Conservation (phyloP, 2,113 vertebrate genomes). For the Hippocampus mohnikei region DNA sequence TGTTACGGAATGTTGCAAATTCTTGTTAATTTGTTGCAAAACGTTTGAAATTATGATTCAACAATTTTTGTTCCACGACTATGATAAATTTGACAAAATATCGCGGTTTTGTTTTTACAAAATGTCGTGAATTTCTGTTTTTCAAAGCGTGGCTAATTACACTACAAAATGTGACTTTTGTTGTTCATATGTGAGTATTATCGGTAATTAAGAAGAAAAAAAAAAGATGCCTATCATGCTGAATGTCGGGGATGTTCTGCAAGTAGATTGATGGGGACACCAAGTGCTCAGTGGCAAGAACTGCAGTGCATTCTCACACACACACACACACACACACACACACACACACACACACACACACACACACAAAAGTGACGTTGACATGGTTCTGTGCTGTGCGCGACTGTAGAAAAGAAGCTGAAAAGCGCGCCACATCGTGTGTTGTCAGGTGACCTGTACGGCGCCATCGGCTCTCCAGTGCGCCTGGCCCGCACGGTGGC, state of each 20-base stretch:
- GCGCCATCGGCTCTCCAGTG: slow-evolving; percentile 93
- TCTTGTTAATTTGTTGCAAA: no score
- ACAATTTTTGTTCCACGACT: no score
- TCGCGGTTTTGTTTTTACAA: no score
- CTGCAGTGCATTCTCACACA: slow-evolving; percentile 5
- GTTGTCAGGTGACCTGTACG: slow-evolving; percentile 87
- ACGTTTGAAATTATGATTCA: no score
- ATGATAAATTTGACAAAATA: no score
- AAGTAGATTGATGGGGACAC: slow-evolving; percentile 32
- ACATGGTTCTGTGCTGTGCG: neutral
- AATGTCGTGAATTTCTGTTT: no score
- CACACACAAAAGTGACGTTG: neutral
- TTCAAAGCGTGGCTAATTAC: no score
- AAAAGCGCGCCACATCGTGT: neutral
- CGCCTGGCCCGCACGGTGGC: slow-evolving; percentile 90
- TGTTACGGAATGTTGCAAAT: no score
- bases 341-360: no score
- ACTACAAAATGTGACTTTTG: no score
- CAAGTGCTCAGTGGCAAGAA: slow-evolving; percentile 37
- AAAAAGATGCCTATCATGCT: neutral
- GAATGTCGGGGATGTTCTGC: neutral
- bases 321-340: neutral
- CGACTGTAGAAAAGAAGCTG: neutral
- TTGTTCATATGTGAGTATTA: no score
- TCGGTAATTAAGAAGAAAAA: no score